Conservation (phyloP, 2,797 vertebrate species). For the Triplophysa bombifrons region DNA sequence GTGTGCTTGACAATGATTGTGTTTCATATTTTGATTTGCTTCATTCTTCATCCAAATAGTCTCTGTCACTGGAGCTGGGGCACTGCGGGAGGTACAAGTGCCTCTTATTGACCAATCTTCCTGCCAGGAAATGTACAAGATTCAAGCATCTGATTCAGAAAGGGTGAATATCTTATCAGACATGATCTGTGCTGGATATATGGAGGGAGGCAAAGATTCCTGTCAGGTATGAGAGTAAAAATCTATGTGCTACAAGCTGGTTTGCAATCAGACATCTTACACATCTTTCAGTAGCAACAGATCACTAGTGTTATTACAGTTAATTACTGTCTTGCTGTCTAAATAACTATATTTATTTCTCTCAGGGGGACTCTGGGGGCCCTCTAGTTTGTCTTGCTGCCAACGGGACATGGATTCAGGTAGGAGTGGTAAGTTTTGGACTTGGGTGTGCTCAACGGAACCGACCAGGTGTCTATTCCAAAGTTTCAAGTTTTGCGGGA, state of each 20-base stretch:
- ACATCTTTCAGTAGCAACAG: neutral
- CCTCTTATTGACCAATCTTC: conserved; percentile 70
- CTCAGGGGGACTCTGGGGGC: conserved; percentile 81
- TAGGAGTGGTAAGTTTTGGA: conserved; percentile 81
- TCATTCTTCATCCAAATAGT: conserved; percentile 59
- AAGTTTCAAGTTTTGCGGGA: conserved; percentile 68
- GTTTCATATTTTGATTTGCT: too few species aligned
- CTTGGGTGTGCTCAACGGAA: conserved; percentile 71
- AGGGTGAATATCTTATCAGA: conserved; percentile 68
- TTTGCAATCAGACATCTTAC: neutral
- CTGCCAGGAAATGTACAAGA: conserved; percentile 72
- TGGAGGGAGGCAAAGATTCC: conserved; percentile 69
- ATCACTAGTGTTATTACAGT: conserved; percentile 17
- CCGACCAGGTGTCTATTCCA: conserved; percentile 77
- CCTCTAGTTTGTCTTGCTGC: conserved; percentile 76
- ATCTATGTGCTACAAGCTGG: conserved; percentile 10
- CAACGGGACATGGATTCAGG: conserved; percentile 79
- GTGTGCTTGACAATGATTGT: too few species aligned
- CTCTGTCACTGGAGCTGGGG: conserved; percentile 61
- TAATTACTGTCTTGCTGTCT: neutral
- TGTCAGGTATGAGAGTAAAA: conserved; percentile 71
- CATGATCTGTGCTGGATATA: conserved; percentile 82
- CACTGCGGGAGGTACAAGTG: conserved; percentile 74
- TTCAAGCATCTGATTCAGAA: conserved; percentile 14
- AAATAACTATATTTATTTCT: neutral